A percentile compares a stretch with the other conserved stretches of the same genome.
Evolutionary conservation across 2,888 invertebrate genomes (phyloP).

Genomic region (Mesorhabditis belari): DNA sequence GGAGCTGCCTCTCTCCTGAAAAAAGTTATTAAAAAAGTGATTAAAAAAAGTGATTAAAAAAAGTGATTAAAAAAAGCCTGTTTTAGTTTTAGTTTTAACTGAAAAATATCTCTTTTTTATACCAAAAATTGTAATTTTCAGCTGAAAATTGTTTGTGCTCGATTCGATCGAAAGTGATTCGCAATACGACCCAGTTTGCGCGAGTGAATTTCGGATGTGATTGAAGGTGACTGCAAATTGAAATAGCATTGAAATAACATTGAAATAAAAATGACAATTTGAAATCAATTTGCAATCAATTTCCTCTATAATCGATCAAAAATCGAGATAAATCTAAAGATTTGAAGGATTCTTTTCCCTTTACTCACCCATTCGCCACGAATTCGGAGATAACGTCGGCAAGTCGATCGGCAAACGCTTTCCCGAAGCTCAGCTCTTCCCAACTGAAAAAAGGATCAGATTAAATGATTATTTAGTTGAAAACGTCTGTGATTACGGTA

Average conservation of each 20-base stretch:
- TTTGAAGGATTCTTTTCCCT: no score
- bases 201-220: not conserved
- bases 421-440: not conserved
- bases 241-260: no score
- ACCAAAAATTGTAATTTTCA: not conserved
- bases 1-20: not conserved
- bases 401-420: not conserved
- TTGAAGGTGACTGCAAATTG: not conserved
- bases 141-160: not conserved
- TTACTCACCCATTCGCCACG: not conserved
- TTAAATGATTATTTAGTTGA: no score
- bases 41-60: not conserved
- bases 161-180: not conserved
- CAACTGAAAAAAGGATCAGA: not conserved
- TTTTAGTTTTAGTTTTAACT: no score
- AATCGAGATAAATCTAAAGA: no score
- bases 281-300: no score
- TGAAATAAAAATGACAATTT: no score
- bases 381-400: not conserved
- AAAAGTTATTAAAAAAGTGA: not conserved
- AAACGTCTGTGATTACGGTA: no score
- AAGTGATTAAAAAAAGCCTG: no score
- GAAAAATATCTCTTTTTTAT: no score
- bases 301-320: no score
- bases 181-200: not conserved